Percentiles rank a stretch among this genome's conserved stretches.
These are phyloP conservation scores for Drosophila seclusa DNA, from an alignment of 2,888 invertebrate genomes.

Conservation along the genomic window DNA sequence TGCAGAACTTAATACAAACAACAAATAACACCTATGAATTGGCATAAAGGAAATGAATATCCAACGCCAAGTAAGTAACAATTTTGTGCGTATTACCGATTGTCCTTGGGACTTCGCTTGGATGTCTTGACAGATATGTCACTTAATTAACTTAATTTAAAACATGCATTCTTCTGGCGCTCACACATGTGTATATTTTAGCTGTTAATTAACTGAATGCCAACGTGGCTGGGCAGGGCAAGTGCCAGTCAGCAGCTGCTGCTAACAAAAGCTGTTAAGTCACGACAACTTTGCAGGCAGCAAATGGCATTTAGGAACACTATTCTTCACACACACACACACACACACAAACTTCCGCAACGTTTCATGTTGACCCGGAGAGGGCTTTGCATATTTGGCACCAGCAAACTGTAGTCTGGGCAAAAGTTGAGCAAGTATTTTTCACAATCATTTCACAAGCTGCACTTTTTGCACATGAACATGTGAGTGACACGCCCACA, in stretches of 20 bases:
- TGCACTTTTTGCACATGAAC: conserved; percentile 48
- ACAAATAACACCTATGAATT: conserved; percentile 22
- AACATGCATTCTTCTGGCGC: conserved; percentile 26
- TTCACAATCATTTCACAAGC: conserved; percentile 60
- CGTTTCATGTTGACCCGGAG: conserved; percentile 23
- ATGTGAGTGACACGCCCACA: conserved; percentile 68
- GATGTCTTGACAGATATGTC: conserved; percentile 62
- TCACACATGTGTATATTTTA: conserved; percentile 45
- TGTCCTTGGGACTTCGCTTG: conserved; percentile 5
- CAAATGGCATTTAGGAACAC: conserved; percentile 69
- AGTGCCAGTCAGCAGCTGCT: conserved; percentile 26
- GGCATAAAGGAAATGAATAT: conserved; percentile 47
- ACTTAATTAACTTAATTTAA: conserved; percentile 73
- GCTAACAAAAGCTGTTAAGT: conserved; percentile 60
- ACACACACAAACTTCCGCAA: conserved; percentile 1
- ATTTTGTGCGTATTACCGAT: conserved; percentile 30
- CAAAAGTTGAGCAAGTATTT: conserved; percentile 50
- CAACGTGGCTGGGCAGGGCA: conserved; percentile 52
- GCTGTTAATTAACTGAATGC: conserved; percentile 74
- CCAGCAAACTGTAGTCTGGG: conserved; percentile 31
- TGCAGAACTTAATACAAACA: conserved; percentile 7
- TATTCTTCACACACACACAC: conserved; percentile 1
- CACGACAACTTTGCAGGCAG: conserved; percentile 66
- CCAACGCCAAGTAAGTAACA: conserved; percentile 15
- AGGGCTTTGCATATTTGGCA: conserved; percentile 56